These are phyloP conservation scores for Leptarthrus brevirostris DNA, from an alignment of 2,888 invertebrate genomes.

Conservation along the genomic window DNA sequence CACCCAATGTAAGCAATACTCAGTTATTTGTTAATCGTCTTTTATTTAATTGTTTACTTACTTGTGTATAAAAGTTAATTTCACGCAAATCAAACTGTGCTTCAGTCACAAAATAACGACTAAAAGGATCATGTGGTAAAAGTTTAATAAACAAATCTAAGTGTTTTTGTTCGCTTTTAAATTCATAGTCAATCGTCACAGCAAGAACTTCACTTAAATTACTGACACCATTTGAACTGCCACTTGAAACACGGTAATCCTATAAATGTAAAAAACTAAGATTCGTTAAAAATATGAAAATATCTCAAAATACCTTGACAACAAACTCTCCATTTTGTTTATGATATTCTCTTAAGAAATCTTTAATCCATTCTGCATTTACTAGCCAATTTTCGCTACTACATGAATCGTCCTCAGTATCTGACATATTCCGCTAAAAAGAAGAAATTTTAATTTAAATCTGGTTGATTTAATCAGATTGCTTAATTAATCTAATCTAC, in stretches of 20 bases:
- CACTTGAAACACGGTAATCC: constrained; percentile 70
- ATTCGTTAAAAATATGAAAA: not conserved
- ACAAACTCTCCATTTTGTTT: constrained; percentile 57
- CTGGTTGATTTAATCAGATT: too few species aligned
- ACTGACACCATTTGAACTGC: constrained; percentile 76
- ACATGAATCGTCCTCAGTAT: constrained; percentile 58
- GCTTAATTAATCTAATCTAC: not conserved
- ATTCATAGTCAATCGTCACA: constrained; percentile 76
- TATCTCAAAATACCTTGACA: constrained; percentile 55
- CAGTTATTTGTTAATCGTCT: too few species aligned
- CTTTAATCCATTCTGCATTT: constrained; percentile 59
- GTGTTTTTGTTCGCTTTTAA: constrained; percentile 62
- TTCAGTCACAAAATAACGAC: constrained; percentile 82
- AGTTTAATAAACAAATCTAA: constrained; percentile 77
- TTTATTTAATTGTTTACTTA: constrained; percentile 59
- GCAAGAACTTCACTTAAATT: constrained; percentile 82
- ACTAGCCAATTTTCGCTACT: constrained; percentile 59
- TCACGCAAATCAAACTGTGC: constrained; percentile 85
- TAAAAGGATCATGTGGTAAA: constrained; percentile 82
- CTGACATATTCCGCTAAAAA: constrained; percentile 56
- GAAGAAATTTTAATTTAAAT: not conserved
- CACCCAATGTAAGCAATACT: too few species aligned
- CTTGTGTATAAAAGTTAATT: constrained; percentile 84
- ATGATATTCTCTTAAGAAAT: constrained; percentile 57
- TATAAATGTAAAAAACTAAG: constrained; percentile 23